Evolutionary conservation across 2,888 invertebrate genomes (phyloP), one percentile per base, ranked within the genome.

Genomic region (Hypselothyrea guttata): DNA sequence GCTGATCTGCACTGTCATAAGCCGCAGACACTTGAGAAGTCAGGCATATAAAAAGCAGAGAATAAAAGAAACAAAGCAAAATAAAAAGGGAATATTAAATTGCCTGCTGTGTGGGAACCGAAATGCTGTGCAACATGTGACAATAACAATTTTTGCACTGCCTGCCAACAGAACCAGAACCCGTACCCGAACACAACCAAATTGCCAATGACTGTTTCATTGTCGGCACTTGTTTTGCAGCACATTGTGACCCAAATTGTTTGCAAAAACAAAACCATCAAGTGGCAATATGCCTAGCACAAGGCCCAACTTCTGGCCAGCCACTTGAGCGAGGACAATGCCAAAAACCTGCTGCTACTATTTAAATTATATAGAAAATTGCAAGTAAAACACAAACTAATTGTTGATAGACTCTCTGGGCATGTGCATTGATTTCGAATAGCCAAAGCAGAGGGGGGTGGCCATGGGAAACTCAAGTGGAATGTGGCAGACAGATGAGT

Each of bases 41-140:
- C 62, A 38, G 52, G 55, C 52, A 42, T 49, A 47, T 45, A 52
- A 59, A 57, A 66, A 64, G 53, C 59, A 47, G 40, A 41, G 44
- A 58, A 56, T 59, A 35, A 65, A 35, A 49, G 31, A 66, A 27
- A 40, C 47, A 37, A 33, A 54, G n/a, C n/a, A n/a, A n/a, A n/a
- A n/a, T n/a, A n/a, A 44, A 33, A 18, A 42, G 46, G 33, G 70
- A 44, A 56, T 55, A 52, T 61, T 58, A 61, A 85, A 71, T 59
- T 55, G 77, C 81, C 81, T 61, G 81, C 81, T 81, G 86, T 81
- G 81, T 81, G 81, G 84, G 81, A 81, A 81, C 86, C 84, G 49
- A 76, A 69, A 78, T 63, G 69, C 65, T 66, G 65, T 67, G 77
- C 75, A 75, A 74, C 81, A 83, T 83, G 81, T 76, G 81, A 79